Conservation (phyloP, 2,113 vertebrate genomes). For the Aegotheles bennettii region DNA sequence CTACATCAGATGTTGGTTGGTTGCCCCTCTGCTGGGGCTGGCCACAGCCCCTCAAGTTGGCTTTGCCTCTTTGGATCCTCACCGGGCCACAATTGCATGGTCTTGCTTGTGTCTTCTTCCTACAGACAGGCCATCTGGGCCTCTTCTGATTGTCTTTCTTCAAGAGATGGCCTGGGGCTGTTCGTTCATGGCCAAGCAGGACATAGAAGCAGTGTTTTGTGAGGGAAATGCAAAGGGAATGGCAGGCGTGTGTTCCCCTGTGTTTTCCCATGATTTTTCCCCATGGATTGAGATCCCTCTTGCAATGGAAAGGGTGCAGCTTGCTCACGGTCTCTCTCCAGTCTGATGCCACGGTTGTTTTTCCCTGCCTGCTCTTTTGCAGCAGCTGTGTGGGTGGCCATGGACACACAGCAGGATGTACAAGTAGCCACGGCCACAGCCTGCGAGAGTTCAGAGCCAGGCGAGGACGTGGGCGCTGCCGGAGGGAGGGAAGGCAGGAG, state of each 20-base stretch:
- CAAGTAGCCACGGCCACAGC: neutral
- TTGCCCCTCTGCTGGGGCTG: neutral
- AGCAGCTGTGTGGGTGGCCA: neutral
- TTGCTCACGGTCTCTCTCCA: rapidly evolving
- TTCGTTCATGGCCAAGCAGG: neutral
- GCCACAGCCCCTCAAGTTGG: neutral
- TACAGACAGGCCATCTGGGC: neutral
- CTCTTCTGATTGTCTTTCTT: neutral
- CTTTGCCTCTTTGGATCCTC: neutral
- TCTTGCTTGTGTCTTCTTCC: neutral
- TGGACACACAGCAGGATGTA: rapidly evolving
- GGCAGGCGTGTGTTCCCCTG: rapidly evolving
- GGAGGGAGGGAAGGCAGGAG: neutral
- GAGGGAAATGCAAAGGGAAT: neutral
- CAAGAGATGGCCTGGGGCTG: neutral
- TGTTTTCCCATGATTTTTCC: neutral
- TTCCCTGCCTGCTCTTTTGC: neutral
- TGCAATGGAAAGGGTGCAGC: neutral
- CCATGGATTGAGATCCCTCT: rapidly evolving
- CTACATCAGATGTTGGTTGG: neutral
- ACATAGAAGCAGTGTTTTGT: rapidly evolving
- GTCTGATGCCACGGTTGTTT: rapidly evolving
- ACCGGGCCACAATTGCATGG: rapidly evolving
- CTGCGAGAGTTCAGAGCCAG: neutral
- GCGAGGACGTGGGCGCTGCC: neutral